These are phyloP conservation scores for Pseudotriccus pelzelni DNA, from an alignment of 2,797 vertebrate genomes.

Conservation along the genomic window DNA sequence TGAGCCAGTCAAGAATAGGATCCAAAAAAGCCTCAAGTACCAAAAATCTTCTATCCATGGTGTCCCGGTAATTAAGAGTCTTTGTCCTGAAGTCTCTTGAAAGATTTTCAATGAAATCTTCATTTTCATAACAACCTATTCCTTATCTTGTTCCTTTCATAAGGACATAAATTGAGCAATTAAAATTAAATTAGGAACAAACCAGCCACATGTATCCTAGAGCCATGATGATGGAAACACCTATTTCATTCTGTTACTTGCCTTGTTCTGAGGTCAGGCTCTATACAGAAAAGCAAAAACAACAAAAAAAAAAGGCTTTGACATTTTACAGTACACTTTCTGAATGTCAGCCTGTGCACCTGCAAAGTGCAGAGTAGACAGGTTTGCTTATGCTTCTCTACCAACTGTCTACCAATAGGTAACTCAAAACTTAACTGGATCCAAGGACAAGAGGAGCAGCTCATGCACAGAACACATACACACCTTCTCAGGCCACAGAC, in stretches of 20 bases:
- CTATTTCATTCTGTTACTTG: background rate
- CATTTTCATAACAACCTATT: background rate
- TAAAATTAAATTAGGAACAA: constrained; percentile 19
- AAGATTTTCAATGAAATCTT: constrained; percentile 18
- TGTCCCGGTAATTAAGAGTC: background rate
- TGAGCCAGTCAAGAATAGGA: background rate
- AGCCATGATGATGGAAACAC: background rate
- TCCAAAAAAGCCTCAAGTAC: background rate
- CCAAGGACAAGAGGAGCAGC: background rate
- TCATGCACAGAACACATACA: background rate
- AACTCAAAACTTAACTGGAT: background rate
- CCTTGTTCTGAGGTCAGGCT: background rate
- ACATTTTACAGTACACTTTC: background rate
- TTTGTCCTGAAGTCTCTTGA: background rate
- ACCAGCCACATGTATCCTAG: background rate
- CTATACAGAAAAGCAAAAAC: background rate
- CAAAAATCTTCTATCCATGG: background rate
- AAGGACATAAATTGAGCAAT: background rate
- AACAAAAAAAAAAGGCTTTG: background rate
- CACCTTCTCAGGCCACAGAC: background rate
- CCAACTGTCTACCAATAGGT: background rate
- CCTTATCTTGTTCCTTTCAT: background rate
- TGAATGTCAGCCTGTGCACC: background rate
- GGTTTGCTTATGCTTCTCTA: background rate
- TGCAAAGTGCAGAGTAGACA: background rate